Evolutionary conservation across 2,888 invertebrate genomes (phyloP), one percentile per base, ranked within the genome.

Genomic region (Agrochola macilenta): DNA sequence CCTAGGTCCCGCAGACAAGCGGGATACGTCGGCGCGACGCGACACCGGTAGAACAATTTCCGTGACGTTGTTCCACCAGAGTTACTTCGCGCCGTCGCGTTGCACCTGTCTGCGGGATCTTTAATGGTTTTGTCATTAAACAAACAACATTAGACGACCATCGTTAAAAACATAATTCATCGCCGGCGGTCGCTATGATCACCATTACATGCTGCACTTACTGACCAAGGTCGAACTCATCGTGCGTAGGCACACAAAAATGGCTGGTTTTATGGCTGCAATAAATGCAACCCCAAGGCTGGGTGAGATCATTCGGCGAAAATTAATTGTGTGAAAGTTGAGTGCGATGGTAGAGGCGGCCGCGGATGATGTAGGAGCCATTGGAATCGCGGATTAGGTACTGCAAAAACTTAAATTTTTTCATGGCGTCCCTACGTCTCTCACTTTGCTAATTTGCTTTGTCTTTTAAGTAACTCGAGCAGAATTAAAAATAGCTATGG

Each of bases 251-350:
- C 74, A 76, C 76, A 86, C 91, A 74, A 90, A 92, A 91, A 91
- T 89, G 91, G 92, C 85, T 81, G 78, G 78, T 79, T 90, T 91
- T 91, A 91, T 91, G 88, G 84, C 89, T 83, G 86, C 81, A 81
- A 83, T 83, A 85, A 86, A 91, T 91, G 90, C 92, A 89, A 85
- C 91, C 91, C 88, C 92, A 93, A 93, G 93, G 93, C 80, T 90
- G 81, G 66, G 81, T 94, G 94, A 94, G 89, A 92, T 94, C 95
- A 94, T 89, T 84, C 85, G 49, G 85, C 84, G 85, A 91, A 91
- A 91, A 90, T 90, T 85, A 86, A 85, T 81, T 88, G 92, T 90
- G 93, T 73, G 94, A 94, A 94, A 94, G 93, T 90, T 63, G 26
- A 60, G 80, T 68, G 35, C 69, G 81, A 60, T 75, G 86, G 70